Conservation (phyloP, 2,888 invertebrate genomes). For the Pristionchus exspectatus region DNA sequence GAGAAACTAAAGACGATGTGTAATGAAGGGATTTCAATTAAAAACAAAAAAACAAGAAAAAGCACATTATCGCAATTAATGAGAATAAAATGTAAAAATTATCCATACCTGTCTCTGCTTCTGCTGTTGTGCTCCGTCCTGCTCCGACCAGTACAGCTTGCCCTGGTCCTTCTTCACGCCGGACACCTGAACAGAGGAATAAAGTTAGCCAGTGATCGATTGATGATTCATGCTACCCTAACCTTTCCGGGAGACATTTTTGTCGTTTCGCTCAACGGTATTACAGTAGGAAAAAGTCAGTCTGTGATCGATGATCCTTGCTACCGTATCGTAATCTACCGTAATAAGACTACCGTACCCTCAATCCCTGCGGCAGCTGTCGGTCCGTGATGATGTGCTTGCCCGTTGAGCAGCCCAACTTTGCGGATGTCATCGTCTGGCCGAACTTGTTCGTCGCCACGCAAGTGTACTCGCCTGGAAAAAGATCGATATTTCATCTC, state of each 20-base stretch:
- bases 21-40: too few species aligned
- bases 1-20: too few species aligned
- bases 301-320: too few species aligned
- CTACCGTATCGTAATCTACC: not conserved
- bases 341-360: conserved; percentile 37
- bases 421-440: conserved; percentile 76
- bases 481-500: not conserved
- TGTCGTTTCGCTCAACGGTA: too few species aligned
- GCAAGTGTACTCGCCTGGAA: conserved; percentile 80
- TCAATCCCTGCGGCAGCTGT: conserved; percentile 74
- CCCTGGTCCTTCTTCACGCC: conserved; percentile 74
- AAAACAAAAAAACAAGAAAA: too few species aligned
- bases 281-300: too few species aligned
- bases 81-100: too few species aligned
- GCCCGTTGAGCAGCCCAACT: conserved; percentile 77
- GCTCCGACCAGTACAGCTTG: conserved; percentile 73
- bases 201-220: not conserved
- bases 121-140: conserved; percentile 59
- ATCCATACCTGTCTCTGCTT: conserved; percentile 61
- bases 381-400: conserved; percentile 76
- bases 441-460: conserved; percentile 84
- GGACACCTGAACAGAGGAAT: conserved; percentile 57
- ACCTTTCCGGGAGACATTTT: too few species aligned
- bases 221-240: too few species aligned
- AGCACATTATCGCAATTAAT: too few species aligned